These are phyloP conservation scores for Leptodactylus fallax DNA, from an alignment of 2,797 vertebrate genomes.

Conservation along the genomic window DNA sequence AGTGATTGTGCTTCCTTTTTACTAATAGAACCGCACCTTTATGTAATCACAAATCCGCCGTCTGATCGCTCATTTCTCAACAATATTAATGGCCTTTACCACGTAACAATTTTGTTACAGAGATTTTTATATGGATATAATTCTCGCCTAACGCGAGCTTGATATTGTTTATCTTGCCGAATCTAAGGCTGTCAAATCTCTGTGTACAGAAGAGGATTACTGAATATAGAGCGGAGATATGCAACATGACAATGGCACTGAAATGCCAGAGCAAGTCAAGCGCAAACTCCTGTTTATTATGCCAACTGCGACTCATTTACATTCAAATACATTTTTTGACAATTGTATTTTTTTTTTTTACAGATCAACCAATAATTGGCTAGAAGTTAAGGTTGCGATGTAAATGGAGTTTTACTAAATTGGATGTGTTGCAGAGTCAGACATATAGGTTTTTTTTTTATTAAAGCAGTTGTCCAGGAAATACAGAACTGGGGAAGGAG, in stretches of 20 bases:
- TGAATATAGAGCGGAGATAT: conserved; percentile 11
- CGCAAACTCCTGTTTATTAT: conserved; percentile 16
- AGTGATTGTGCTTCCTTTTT: conserved; percentile 18
- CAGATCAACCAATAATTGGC: background rate
- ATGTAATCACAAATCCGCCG: conserved; percentile 42
- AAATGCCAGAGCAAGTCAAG: conserved; percentile 24
- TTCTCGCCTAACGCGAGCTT: conserved; percentile 32
- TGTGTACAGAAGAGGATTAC: conserved; percentile 44
- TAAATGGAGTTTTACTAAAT: background rate
- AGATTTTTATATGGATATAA: conserved; percentile 51
- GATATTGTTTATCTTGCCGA: conserved; percentile 54
- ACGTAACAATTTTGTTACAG: conserved; percentile 33
- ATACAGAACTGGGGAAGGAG: too few species aligned
- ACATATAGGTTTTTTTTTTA: too few species aligned
- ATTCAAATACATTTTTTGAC: conserved; percentile 32
- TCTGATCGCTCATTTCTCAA: conserved; percentile 32
- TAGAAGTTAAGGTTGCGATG: background rate
- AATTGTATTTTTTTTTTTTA: background rate
- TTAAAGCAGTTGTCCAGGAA: too few species aligned
- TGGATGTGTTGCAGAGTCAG: too few species aligned
- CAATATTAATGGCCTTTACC: conserved; percentile 52
- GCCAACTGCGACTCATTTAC: background rate
- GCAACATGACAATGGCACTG: conserved; percentile 9
- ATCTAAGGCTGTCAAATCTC: conserved; percentile 51
- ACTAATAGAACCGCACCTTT: conserved; percentile 33